Percentiles rank a stretch among this genome's conserved stretches.
Evolutionary conservation across 1,140 invertebrate species (phyloP).

Genomic region (Euura saliciscinereae): DNA sequence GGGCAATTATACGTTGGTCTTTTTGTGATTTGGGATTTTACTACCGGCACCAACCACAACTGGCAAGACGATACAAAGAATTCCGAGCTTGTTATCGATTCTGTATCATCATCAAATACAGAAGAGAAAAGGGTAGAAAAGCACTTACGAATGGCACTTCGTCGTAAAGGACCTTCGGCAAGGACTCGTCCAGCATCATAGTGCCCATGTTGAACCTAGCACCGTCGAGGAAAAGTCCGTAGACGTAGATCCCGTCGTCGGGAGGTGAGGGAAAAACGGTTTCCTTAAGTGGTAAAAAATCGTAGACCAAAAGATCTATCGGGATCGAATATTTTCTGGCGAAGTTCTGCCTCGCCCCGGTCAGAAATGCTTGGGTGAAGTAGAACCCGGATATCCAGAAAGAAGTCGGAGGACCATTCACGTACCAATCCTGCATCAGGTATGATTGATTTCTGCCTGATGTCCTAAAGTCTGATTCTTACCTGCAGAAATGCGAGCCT

Average conservation of each 20-base stretch:
- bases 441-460: background rate
- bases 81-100: background rate
- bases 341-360: constrained; percentile 92
- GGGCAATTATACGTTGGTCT: constrained; percentile 73
- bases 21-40: constrained; percentile 65
- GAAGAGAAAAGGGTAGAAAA: constrained; percentile 18
- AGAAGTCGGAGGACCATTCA: constrained; percentile 76
- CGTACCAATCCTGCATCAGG: constrained; percentile 75
- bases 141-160: constrained; percentile 75
- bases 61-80: constrained; percentile 40
- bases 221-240: constrained; percentile 87
- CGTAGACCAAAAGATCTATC: constrained; percentile 88
- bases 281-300: constrained; percentile 70
- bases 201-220: constrained; percentile 79
- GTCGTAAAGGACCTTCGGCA: constrained; percentile 83
- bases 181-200: constrained; percentile 78
- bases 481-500: constrained; percentile 83
- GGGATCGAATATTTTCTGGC: constrained; percentile 89
- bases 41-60: constrained; percentile 77
- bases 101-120: background rate
- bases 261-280: constrained; percentile 63
- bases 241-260: constrained; percentile 82
- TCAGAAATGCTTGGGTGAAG: constrained; percentile 95
- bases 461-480: constrained; percentile 15
- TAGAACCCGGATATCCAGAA: constrained; percentile 97